These are phyloP conservation scores for Drosophila bifasciata DNA, from an alignment of 1,140 invertebrate genomes.

Conservation along the genomic window DNA sequence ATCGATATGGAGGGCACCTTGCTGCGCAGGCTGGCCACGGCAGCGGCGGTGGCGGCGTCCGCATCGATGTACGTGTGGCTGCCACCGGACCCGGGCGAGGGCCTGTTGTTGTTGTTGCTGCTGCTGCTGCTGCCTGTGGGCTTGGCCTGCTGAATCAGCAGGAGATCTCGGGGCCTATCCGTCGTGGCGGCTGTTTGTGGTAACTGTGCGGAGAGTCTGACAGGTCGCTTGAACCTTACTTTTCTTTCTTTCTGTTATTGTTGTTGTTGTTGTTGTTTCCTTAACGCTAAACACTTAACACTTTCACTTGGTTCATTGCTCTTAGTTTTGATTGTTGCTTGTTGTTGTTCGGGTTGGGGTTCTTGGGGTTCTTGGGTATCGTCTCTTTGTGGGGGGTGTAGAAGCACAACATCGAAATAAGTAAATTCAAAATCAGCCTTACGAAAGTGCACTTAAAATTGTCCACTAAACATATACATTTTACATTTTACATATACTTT, in stretches of 20 bases:
- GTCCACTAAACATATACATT: slow-evolving; percentile 56
- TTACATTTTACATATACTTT: slow-evolving; percentile 35
- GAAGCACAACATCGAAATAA: slow-evolving; percentile 84
- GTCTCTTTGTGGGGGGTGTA: slow-evolving; percentile 52
- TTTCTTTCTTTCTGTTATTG: neutral
- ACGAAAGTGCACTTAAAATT: slow-evolving; percentile 83
- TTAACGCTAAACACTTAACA: slow-evolving; percentile 27
- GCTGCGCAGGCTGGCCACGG: slow-evolving; percentile 70
- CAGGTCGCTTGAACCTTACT: neutral
- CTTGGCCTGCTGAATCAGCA: slow-evolving; percentile 74
- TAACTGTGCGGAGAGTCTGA: neutral
- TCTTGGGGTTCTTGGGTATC: too few species aligned
- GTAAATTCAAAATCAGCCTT: slow-evolving; percentile 84
- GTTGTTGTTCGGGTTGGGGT: too few species aligned
- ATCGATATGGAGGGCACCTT: slow-evolving; percentile 83
- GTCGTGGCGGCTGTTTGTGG: slow-evolving; percentile 68
- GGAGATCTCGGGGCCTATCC: slow-evolving; percentile 79
- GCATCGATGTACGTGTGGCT: slow-evolving; percentile 49
- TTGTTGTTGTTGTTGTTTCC: too few species aligned
- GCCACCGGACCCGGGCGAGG: slow-evolving; percentile 10
- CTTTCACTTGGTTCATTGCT: slow-evolving; percentile 32
- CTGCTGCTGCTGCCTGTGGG: slow-evolving; percentile 55
- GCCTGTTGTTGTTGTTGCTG: slow-evolving; percentile 20
- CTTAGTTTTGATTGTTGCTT: slow-evolving; percentile 1
- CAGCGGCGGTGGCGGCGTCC: slow-evolving; percentile 72